Percentiles rank a stretch among this genome's conserved stretches.
Conservation (phyloP, 2,888 invertebrate species). For the Acanthosoma haemorrhoidale region DNA sequence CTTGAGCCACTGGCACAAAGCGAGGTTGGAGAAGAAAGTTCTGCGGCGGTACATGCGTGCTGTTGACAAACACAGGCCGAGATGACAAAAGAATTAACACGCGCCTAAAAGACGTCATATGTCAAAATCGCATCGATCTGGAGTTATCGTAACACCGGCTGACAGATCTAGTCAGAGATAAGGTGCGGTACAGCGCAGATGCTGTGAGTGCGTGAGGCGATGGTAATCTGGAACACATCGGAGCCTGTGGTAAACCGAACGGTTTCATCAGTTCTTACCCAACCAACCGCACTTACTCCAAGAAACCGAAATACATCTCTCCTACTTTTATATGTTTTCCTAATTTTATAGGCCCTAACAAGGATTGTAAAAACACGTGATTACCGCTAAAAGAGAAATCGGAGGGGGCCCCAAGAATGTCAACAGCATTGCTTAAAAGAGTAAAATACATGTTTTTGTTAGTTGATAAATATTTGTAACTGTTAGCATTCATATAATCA, state of each 20-base stretch:
- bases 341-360: constrained; percentile 2
- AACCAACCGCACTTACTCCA: neutral
- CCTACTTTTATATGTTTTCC: constrained; percentile 1
- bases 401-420: no score
- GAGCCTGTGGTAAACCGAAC: constrained; percentile 7
- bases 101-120: neutral
- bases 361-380: neutral
- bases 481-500: no score
- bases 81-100: neutral
- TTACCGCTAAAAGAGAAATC: neutral
- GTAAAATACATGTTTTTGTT: no score
- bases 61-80: no score
- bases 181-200: neutral
- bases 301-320: constrained; percentile 5
- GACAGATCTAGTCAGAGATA: neutral
- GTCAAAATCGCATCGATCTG: neutral
- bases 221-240: constrained; percentile 10
- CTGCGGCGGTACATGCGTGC: no score
- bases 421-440: constrained; percentile 1
- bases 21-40: no score
- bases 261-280: neutral
- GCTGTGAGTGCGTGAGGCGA: no score
- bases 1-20: no score
- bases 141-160: neutral
- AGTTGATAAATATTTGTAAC: no score